Base-by-base conservation (phyloP, 2,797 vertebrate genomes). In the Falco naumanni region DNA sequence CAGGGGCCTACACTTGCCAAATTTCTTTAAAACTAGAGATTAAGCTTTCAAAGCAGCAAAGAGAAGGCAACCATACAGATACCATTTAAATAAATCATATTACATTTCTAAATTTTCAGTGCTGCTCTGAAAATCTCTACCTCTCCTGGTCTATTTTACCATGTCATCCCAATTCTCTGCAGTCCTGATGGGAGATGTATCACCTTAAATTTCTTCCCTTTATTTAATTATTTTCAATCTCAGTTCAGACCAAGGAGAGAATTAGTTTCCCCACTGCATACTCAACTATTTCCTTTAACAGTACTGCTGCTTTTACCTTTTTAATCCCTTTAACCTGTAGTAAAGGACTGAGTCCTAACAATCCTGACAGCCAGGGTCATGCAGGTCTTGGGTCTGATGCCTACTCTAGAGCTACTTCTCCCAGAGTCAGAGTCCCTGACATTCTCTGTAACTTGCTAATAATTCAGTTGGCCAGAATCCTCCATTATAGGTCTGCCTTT, bases 241-340 rank as follows among this genome's bases (percentile, higher is more conserved):
- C n/a, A 1, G 21, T 64, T 91, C n/a, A 94, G 60, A 87, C 14
- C 1, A 10, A 51, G 69, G 34, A 87, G n/a, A 87, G 56, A 96
- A 75, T 83, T 60, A 68, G 41, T 75, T 74, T 96, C 84, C 70
- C 63, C 21, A 45, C 47, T 63, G 39, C 0, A 0, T 48, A 70
- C 41, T 60, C 61, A 95, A 91, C 69, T 79, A 89, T 81, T 87
- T 90, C 50, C 61, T 89, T 41, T 65, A 77, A 68, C 13, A 68
- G 50, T 61, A 80, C 50, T 88, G 39, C 48, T 10, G 7, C 65
- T 87, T 87, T 53, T 70, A 77, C 66, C 29, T 87, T 90, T 95
- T 87, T 48, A 95, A 91, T 87, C 68, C 47, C 75, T 87, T 93
- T 81, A 93, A 92, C 78, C 61, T 80, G 41, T 28, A 84, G 47